These are phyloP conservation scores for Agrypnus murinus DNA, from an alignment of 2,888 invertebrate genomes.

Conservation along the genomic window DNA sequence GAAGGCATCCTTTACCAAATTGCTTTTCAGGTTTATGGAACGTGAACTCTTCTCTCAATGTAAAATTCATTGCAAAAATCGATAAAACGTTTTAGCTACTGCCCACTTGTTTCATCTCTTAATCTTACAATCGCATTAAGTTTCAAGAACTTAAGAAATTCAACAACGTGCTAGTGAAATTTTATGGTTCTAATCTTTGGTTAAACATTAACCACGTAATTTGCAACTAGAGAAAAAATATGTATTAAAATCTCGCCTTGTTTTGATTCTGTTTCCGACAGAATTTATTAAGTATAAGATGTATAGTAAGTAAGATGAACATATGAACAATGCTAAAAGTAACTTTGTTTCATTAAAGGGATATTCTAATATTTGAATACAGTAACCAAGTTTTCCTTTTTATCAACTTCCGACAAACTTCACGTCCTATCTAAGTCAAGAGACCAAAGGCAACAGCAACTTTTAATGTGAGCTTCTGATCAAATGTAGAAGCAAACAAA, in stretches of 20 bases:
- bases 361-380: slow-evolving; percentile 2
- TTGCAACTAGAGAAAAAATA: no score
- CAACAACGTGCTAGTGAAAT: slow-evolving; percentile 3
- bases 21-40: background rate
- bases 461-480: background rate
- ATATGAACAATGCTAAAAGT: no score
- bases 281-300: no score
- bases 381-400: slow-evolving; percentile 5
- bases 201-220: slow-evolving; percentile 2
- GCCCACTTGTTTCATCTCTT: slow-evolving; percentile 9
- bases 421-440: slow-evolving; percentile 10
- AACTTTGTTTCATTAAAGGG: background rate
- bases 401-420: background rate
- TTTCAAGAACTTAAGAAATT: slow-evolving; percentile 4
- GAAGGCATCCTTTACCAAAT: slow-evolving; percentile 9
- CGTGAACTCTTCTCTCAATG: slow-evolving; percentile 6
- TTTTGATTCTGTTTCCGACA: no score
- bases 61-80: slow-evolving; percentile 18
- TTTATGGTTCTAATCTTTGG: slow-evolving; percentile 6
- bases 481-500: background rate
- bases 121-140: slow-evolving; percentile 12
- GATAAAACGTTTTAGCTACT: slow-evolving; percentile 18
- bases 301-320: no score
- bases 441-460: slow-evolving; percentile 5
- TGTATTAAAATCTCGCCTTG: no score